These are phyloP conservation scores for Notarius quadriscutis DNA, from an alignment of 2,113 vertebrate genomes.

Conservation along the genomic window DNA sequence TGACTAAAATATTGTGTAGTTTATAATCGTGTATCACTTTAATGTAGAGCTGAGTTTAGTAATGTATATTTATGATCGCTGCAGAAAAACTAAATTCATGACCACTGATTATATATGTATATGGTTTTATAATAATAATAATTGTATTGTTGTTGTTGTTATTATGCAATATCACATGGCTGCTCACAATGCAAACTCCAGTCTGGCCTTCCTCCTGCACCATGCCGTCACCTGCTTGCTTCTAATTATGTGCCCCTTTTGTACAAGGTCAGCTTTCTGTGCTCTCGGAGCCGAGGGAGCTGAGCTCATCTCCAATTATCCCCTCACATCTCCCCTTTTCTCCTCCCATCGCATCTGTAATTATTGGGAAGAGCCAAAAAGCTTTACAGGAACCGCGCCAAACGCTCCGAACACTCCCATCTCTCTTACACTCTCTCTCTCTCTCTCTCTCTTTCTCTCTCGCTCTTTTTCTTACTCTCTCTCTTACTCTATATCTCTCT, in stretches of 20 bases:
- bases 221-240: background rate
- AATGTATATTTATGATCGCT: background rate
- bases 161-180: background rate
- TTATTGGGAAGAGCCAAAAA: slow-evolving; percentile 45
- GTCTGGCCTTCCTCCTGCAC: background rate
- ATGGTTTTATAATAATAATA: background rate
- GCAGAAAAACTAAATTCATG: background rate
- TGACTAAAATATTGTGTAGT: background rate
- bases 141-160: background rate
- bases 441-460: too few species aligned
- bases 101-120: background rate
- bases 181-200: background rate
- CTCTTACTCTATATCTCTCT: too few species aligned
- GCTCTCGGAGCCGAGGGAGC: slow-evolving; percentile 18
- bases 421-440: background rate
- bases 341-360: slow-evolving; percentile 22
- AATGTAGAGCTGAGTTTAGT: background rate
- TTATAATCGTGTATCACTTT: background rate
- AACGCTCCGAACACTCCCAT: background rate
- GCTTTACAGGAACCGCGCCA: slow-evolving; percentile 49
- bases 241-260: slow-evolving; percentile 24
- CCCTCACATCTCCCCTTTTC: slow-evolving; percentile 38
- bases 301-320: slow-evolving; percentile 44
- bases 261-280: slow-evolving; percentile 35
- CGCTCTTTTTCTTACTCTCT: too few species aligned